These are phyloP conservation scores for Notodromas monacha DNA, from an alignment of 2,888 invertebrate species.

Conservation along the genomic window DNA sequence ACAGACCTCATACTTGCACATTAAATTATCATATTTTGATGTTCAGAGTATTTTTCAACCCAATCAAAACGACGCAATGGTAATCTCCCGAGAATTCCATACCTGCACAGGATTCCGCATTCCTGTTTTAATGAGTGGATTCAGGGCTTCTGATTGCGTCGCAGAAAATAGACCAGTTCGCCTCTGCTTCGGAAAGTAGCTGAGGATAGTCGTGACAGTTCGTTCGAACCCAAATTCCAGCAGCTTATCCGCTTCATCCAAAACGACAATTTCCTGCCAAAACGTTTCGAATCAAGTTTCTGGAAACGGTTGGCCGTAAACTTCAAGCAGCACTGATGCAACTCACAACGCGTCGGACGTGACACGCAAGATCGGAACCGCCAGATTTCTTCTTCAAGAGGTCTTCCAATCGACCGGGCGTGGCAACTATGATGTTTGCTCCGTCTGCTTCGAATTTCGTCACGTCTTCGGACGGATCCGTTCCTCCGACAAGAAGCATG, in stretches of 20 bases:
- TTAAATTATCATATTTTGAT: too few species aligned
- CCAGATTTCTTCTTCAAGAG: slow-evolving; percentile 17
- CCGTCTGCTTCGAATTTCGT: slow-evolving; percentile 29
- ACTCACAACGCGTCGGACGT: slow-evolving; percentile 2
- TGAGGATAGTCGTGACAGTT: slow-evolving; percentile 52
- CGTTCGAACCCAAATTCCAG: slow-evolving; percentile 66
- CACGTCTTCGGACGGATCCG: slow-evolving; percentile 38
- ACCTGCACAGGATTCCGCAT: slow-evolving; percentile 67
- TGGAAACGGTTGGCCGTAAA: background rate
- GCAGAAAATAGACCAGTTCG: slow-evolving; percentile 95
- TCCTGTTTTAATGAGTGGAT: slow-evolving; percentile 41
- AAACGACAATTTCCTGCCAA: slow-evolving; percentile 46
- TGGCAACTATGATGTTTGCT: slow-evolving; percentile 60
- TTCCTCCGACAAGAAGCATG: slow-evolving; percentile 34
- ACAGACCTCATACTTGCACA: too few species aligned
- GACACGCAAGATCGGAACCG: slow-evolving; percentile 10
- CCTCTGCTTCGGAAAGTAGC: slow-evolving; percentile 62
- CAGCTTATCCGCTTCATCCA: slow-evolving; percentile 87
- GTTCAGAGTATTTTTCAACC: too few species aligned
- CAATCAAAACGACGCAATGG: too few species aligned
- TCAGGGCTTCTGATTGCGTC: slow-evolving; percentile 77
- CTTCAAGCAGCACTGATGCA: too few species aligned
- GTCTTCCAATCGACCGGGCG: slow-evolving; percentile 74
- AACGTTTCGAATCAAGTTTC: background rate
- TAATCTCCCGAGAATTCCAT: too few species aligned